phyloP scores from a whole-genome alignment of 2,797 vertebrate species.

The Erethizon dorsatum region DNA sequence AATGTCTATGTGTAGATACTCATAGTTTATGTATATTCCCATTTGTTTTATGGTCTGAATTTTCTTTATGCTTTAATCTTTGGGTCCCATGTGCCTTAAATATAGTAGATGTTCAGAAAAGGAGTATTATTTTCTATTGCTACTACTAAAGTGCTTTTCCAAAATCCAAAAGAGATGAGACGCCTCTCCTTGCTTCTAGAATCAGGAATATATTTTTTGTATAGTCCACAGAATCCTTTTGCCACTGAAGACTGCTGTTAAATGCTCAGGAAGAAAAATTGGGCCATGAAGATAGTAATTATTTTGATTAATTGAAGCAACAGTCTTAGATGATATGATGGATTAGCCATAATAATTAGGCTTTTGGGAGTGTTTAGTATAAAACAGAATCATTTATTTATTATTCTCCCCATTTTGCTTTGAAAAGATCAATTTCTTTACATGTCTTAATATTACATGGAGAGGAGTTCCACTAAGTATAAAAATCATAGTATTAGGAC shows the following conservation, averaged over 20 bases:
- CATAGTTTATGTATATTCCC: not conserved
- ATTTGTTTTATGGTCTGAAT: not conserved
- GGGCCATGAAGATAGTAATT: not conserved
- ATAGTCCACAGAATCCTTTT: not conserved
- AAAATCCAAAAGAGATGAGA: not conserved
- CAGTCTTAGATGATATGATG: not conserved
- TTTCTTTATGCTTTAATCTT: conserved; percentile 4
- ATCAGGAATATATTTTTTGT: not conserved
- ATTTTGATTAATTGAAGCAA: not conserved
- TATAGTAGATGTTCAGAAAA: not conserved
- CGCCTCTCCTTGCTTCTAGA: not conserved
- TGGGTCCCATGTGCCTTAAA: not conserved
- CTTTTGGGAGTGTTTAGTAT: not conserved
- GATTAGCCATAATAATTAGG: not conserved
- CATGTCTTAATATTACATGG: not conserved
- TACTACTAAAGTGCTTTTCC: conserved; percentile 13
- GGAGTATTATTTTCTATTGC: conserved; percentile 29
- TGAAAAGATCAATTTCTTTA: conserved; percentile 10
- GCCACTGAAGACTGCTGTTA: not conserved
- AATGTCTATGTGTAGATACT: not conserved
- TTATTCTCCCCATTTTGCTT: conserved; percentile 3
- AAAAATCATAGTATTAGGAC: not conserved
- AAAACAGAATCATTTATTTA: not conserved
- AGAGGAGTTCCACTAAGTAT: not conserved
- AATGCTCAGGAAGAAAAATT: not conserved